These are phyloP conservation scores for Malurus cyaneus DNA, from an alignment of 2,113 vertebrate genomes.

Conservation along the genomic window DNA sequence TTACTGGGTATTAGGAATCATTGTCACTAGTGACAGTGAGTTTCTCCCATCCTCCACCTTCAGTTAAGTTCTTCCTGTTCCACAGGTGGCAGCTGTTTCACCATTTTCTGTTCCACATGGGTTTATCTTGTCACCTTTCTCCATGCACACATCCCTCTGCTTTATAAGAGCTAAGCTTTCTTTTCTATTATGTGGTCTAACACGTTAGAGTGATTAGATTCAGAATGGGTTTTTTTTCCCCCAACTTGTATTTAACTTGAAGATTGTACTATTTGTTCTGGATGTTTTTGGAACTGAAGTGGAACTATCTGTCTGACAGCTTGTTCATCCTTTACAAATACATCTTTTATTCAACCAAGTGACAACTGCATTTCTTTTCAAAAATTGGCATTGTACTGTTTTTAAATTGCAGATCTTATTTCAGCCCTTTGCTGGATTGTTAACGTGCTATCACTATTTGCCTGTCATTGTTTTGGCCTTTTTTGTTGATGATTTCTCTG, in stretches of 20 bases:
- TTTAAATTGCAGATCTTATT: not conserved
- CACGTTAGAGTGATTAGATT: not conserved
- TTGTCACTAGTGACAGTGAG: not conserved
- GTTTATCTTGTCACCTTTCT: not conserved
- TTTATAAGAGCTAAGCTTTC: not conserved
- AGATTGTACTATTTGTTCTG: not conserved
- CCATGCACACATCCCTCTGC: not conserved
- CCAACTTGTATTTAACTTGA: not conserved
- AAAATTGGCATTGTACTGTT: not conserved
- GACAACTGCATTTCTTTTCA: not conserved
- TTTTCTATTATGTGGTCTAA: not conserved
- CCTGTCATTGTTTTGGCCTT: not conserved
- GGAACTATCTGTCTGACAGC: not conserved
- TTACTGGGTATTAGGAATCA: not conserved
- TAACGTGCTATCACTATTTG: not conserved
- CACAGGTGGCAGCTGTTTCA: not conserved
- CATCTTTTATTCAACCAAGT: not conserved
- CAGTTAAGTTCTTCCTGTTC: not conserved
- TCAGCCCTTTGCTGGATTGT: not conserved
- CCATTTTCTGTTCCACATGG: not conserved
- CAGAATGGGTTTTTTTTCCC: not conserved
- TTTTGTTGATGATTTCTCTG: not conserved
- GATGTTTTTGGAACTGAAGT: not conserved
- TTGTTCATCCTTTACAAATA: not conserved
- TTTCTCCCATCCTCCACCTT: not conserved